These are phyloP conservation scores for Dicaeum eximium DNA, from an alignment of 2,113 vertebrate genomes.

Conservation along the genomic window DNA sequence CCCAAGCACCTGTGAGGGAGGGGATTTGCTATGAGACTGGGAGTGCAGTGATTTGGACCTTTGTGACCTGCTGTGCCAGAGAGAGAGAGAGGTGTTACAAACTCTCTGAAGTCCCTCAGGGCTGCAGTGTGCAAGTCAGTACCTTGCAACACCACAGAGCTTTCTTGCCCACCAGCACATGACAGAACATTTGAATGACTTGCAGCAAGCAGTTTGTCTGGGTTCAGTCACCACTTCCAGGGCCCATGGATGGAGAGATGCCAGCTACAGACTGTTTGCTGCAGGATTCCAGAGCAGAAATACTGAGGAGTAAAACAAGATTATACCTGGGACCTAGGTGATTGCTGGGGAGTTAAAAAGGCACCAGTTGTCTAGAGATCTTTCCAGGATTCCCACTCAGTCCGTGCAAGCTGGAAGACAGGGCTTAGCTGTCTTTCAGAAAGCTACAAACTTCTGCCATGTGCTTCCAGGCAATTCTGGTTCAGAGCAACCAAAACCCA, in stretches of 20 bases:
- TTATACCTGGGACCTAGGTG: rapidly evolving
- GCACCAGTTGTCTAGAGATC: background rate
- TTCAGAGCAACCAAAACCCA: background rate
- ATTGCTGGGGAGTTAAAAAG: background rate
- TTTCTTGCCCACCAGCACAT: background rate
- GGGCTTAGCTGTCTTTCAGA: background rate
- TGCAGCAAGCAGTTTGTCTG: background rate
- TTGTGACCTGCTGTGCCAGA: rapidly evolving
- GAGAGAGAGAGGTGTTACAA: background rate
- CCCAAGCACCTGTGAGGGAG: background rate
- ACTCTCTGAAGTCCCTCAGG: background rate
- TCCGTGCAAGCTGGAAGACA: rapidly evolving
- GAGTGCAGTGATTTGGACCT: background rate
- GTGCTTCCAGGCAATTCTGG: background rate
- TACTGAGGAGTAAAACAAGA: background rate
- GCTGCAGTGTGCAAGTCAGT: background rate
- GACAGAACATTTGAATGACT: background rate
- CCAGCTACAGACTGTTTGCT: background rate
- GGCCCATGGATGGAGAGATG: background rate
- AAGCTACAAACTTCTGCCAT: background rate
- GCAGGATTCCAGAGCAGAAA: background rate
- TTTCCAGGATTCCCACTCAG: background rate
- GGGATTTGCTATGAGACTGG: background rate
- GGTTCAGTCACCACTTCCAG: background rate
- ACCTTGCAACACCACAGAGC: background rate